Percentiles rank a stretch among this genome's conserved stretches.
phyloP scores from a whole-genome alignment of 2,113 vertebrate genomes.

The Varanus komodoensis region DNA sequence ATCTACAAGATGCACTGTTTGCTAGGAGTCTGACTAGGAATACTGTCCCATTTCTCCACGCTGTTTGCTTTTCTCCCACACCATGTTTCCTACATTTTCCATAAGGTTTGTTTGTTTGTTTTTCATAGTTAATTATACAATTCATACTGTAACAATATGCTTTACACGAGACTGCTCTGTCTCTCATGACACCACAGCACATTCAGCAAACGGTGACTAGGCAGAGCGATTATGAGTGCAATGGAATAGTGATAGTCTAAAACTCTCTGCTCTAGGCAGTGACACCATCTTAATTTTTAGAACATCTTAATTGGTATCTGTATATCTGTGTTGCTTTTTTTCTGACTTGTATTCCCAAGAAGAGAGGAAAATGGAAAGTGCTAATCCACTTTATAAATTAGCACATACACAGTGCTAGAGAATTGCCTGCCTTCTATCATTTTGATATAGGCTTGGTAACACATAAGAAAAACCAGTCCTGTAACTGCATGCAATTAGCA shows the following conservation, averaged over 20 bases:
- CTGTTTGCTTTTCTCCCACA: not conserved
- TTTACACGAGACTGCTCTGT: constrained; percentile 24
- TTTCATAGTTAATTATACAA: not conserved
- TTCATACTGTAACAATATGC: not conserved
- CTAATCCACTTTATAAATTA: constrained; percentile 80
- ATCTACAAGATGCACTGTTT: not conserved
- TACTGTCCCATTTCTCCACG: no score
- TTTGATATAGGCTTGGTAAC: constrained; percentile 67
- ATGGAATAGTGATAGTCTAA: constrained; percentile 48
- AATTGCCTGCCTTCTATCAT: constrained; percentile 63
- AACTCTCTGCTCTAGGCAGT: not conserved
- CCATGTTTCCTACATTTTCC: not conserved
- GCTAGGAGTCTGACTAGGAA: not conserved
- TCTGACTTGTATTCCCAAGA: constrained; percentile 38
- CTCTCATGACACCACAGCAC: constrained; percentile 13
- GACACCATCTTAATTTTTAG: constrained; percentile 39
- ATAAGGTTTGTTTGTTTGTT: not conserved
- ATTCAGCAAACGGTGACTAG: not conserved
- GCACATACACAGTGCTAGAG: constrained; percentile 43
- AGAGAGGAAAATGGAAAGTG: constrained; percentile 53
- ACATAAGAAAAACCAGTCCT: constrained; percentile 69
- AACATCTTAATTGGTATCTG: constrained; percentile 61
- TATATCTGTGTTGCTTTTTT: constrained; percentile 48
- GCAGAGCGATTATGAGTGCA: constrained; percentile 49
- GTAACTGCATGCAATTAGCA: constrained; percentile 72